phyloP scores from a whole-genome alignment of 2,113 vertebrate genomes.

The Meles meles region DNA sequence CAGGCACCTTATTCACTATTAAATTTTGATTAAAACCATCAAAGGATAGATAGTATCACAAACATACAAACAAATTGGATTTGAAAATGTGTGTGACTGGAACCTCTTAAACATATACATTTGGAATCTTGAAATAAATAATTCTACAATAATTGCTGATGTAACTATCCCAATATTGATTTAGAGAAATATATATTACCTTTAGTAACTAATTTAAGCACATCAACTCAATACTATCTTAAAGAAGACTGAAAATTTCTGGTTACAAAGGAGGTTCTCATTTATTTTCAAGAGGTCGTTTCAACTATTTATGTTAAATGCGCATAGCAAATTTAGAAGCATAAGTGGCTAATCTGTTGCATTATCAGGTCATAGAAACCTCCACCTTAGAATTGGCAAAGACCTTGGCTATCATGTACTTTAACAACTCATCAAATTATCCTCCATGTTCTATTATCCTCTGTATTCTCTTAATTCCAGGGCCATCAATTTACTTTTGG shows the following conservation, averaged over 20 bases:
- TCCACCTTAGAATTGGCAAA: background rate
- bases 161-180: background rate
- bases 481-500: conserved; percentile 26
- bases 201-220: conserved; percentile 12
- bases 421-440: background rate
- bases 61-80: background rate
- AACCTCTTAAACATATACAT: conserved; percentile 17
- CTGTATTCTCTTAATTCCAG: background rate
- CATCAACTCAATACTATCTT: background rate
- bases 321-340: background rate
- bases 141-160: background rate
- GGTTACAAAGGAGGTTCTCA: background rate
- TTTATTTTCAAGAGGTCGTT: background rate
- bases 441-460: background rate
- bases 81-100: background rate
- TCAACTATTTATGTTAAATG: background rate
- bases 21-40: conserved; percentile 34
- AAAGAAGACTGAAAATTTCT: background rate
- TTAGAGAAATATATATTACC: background rate
- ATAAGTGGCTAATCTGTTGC: background rate
- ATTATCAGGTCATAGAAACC: background rate
- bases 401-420: background rate
- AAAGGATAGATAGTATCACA: conserved; percentile 4
- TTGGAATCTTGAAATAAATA: conserved; percentile 26
- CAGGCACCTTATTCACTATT: background rate